Evolutionary conservation across 2,888 invertebrate species (phyloP).

Genomic region (Orthonevra nobilis): DNA sequence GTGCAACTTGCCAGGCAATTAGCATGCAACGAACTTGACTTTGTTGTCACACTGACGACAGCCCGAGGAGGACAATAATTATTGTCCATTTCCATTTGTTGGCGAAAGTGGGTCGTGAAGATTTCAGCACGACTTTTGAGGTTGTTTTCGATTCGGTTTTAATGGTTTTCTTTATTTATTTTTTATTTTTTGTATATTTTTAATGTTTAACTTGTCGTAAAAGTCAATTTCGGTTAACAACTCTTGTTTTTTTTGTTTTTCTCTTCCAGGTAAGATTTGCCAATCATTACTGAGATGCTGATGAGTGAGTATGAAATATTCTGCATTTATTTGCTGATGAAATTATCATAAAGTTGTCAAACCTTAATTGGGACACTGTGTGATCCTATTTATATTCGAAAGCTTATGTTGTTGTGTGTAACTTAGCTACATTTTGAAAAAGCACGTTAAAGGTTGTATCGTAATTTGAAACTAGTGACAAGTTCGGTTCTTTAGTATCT

Average conservation of each 20-base stretch:
- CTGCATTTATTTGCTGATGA: background rate
- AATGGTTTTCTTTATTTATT: conserved; percentile 4
- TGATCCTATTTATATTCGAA: background rate
- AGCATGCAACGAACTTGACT: conserved; percentile 57
- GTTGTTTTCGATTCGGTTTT: conserved; percentile 2
- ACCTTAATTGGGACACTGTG: background rate
- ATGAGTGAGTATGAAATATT: conserved; percentile 11
- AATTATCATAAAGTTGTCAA: conserved; percentile 11
- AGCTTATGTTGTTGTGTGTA: too few species aligned
- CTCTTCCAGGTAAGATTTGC: conserved; percentile 54
- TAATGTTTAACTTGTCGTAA: conserved; percentile 4
- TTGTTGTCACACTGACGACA: background rate
- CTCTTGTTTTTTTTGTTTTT: conserved; percentile 31
- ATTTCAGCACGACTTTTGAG: conserved; percentile 37
- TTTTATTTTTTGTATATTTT: background rate
- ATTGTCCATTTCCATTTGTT: conserved; percentile 25
- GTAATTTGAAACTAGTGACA: too few species aligned
- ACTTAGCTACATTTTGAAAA: too few species aligned
- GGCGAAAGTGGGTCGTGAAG: conserved; percentile 51
- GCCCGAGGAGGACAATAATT: conserved; percentile 29
- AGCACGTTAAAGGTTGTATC: too few species aligned
- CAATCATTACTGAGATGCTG: conserved; percentile 14
- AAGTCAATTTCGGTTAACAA: conserved; percentile 44
- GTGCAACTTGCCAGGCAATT: background rate
- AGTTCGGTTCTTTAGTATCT: too few species aligned